These are phyloP conservation scores for Anorthoa munda DNA, from an alignment of 2,888 invertebrate genomes.

Conservation along the genomic window DNA sequence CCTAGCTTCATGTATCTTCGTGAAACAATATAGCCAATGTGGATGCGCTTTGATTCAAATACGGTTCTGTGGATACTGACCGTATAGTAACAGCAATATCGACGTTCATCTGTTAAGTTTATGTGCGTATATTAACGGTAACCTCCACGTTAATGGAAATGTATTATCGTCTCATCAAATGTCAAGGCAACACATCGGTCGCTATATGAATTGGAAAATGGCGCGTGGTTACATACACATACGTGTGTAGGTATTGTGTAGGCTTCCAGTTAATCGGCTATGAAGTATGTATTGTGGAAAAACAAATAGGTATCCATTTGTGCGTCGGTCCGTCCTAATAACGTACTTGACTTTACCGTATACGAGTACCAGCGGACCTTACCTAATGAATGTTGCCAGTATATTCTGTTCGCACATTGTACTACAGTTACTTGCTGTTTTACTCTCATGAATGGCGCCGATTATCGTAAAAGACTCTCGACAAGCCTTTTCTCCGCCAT, in stretches of 20 bases:
- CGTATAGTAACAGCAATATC: neutral
- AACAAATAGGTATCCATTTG: slow-evolving; percentile 39
- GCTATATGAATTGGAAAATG: no score
- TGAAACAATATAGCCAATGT: neutral
- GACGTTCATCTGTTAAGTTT: neutral
- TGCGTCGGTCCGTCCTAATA: slow-evolving; percentile 13
- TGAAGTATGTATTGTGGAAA: slow-evolving; percentile 49
- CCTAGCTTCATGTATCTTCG: slow-evolving; percentile 2
- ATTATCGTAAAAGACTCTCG: slow-evolving; percentile 57
- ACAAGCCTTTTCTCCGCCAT: slow-evolving; percentile 46
- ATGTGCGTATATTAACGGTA: neutral
- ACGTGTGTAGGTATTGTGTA: neutral
- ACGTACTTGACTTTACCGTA: slow-evolving; percentile 39
- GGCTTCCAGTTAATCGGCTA: slow-evolving; percentile 25
- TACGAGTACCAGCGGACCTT: slow-evolving; percentile 4
- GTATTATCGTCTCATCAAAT: slow-evolving; percentile 25
- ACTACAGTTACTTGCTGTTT: slow-evolving; percentile 48
- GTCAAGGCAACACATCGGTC: no score
- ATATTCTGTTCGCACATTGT: slow-evolving; percentile 27
- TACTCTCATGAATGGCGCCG: slow-evolving; percentile 43
- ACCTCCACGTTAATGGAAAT: neutral
- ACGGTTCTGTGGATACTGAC: neutral
- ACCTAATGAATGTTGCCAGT: slow-evolving; percentile 37
- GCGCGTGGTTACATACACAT: neutral
- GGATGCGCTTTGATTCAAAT: slow-evolving; percentile 9